A percentile compares a stretch with the other conserved stretches of the same genome.
Evolutionary conservation across 1,140 invertebrate species (phyloP).

Genomic region (Drosophila persimilis): DNA sequence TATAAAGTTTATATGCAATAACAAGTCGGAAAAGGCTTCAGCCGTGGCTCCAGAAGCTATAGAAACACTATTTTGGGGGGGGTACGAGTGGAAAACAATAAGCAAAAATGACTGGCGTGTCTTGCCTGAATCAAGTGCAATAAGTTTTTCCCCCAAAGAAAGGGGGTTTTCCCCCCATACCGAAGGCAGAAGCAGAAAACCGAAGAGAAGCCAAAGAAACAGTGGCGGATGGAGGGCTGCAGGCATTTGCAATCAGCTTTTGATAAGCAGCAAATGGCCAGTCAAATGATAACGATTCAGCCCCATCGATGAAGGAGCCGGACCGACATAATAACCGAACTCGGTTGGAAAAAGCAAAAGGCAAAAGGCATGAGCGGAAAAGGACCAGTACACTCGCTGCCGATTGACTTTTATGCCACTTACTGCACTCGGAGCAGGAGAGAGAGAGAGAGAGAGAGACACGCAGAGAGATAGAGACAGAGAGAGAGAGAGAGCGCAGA

Average conservation of each 20-base stretch:
- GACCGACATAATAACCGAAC: slow-evolving; percentile 18
- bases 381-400: slow-evolving; percentile 36
- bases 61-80: neutral
- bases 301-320: slow-evolving; percentile 28
- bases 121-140: slow-evolving; percentile 37
- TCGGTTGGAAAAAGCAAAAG: slow-evolving; percentile 4
- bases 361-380: slow-evolving; percentile 10
- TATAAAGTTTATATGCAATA: slow-evolving; percentile 80
- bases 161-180: neutral
- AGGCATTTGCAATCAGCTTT: slow-evolving; percentile 77
- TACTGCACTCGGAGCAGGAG: slow-evolving; percentile 13
- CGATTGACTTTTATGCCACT: slow-evolving; percentile 67
- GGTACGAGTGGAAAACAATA: slow-evolving; percentile 57
- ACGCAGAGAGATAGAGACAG: too few relatives aligned
- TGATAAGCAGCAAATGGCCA: slow-evolving; percentile 79
- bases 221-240: slow-evolving; percentile 38
- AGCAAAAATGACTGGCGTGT: slow-evolving; percentile 37
- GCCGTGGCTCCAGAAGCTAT: slow-evolving; percentile 4
- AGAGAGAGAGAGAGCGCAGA: slow-evolving; percentile 37
- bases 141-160: slow-evolving; percentile 42
- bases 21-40: slow-evolving; percentile 53
- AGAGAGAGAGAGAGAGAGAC: slow-evolving; percentile 6
- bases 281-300: slow-evolving; percentile 77
- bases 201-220: slow-evolving; percentile 10
- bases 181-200: neutral